These are phyloP conservation scores for Gorsachius magnificus DNA, from an alignment of 2,797 vertebrate species.

Conservation along the genomic window DNA sequence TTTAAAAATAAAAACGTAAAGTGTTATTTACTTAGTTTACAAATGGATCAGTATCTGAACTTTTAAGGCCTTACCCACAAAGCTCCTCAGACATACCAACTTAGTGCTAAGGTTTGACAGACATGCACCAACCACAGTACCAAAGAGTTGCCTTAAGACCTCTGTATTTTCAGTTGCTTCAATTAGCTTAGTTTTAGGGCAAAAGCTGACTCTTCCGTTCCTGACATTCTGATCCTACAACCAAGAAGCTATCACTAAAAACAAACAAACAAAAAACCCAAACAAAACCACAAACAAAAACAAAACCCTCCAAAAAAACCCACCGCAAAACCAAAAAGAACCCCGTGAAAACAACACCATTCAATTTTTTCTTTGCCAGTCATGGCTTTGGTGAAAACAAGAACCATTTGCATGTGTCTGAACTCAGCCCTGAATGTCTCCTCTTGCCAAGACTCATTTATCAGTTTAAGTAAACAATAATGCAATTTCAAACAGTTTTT, in stretches of 20 bases:
- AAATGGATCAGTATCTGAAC: not conserved
- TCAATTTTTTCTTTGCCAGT: not conserved
- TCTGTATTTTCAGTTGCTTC: not conserved
- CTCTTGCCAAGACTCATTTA: constrained; percentile 35
- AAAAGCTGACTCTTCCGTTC: not conserved
- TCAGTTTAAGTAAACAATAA: constrained; percentile 42
- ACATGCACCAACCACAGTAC: not conserved
- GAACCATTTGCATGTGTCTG: not conserved
- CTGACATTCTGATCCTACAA: not conserved
- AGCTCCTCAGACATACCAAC: not conserved
- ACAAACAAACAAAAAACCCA: too few relatives aligned
- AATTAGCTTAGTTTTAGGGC: not conserved
- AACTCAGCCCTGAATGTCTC: not conserved
- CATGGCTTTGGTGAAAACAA: not conserved
- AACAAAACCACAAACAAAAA: too few relatives aligned
- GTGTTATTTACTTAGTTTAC: not conserved
- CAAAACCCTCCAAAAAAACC: not conserved
- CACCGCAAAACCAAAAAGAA: too few relatives aligned
- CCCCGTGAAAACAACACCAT: not conserved
- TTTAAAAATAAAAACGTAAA: not conserved
- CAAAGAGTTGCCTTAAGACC: not conserved
- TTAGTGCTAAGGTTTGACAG: not conserved
- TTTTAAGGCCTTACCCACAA: not conserved
- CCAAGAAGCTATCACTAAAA: not conserved
- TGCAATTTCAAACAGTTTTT: constrained; percentile 52